phyloP scores from a whole-genome alignment of 1,140 invertebrate species.

The Babylonia areolata region DNA sequence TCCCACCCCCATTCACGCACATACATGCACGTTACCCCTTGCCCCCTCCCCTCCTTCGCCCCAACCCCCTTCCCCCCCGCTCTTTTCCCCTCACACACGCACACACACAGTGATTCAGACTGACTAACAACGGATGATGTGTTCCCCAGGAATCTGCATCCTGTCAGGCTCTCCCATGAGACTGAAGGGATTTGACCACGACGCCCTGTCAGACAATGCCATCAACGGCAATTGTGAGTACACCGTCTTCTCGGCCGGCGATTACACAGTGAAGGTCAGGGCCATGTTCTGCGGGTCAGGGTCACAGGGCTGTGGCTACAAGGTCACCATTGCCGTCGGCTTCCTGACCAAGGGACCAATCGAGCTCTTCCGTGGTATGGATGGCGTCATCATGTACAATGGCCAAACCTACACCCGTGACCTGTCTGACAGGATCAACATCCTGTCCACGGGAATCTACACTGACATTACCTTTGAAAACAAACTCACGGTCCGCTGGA shows the following conservation, averaged over 20 bases:
- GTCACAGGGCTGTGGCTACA: background rate
- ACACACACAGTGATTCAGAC: too few relatives aligned
- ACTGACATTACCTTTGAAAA: background rate
- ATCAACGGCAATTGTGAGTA: constrained; percentile 7
- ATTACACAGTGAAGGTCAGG: background rate
- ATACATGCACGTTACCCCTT: too few relatives aligned
- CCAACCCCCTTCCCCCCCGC: too few relatives aligned
- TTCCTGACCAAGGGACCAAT: background rate
- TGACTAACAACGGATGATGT: too few relatives aligned
- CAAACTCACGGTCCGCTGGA: background rate
- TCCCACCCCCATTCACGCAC: too few relatives aligned
- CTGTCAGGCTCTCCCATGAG: background rate
- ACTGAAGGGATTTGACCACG: background rate
- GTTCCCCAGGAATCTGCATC: constrained; percentile 17
- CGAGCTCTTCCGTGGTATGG: background rate
- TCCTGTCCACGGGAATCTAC: background rate
- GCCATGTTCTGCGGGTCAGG: background rate
- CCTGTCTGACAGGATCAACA: background rate
- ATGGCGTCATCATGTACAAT: background rate
- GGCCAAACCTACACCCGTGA: background rate
- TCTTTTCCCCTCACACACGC: too few relatives aligned
- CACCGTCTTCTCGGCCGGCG: background rate
- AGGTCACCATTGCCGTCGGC: background rate
- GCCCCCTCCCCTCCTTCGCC: too few relatives aligned
- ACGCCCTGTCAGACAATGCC: background rate